Percentiles rank a stretch among this genome's conserved stretches.
Conservation (phyloP, 2,797 vertebrate genomes). For the Liparis tanakae region DNA sequence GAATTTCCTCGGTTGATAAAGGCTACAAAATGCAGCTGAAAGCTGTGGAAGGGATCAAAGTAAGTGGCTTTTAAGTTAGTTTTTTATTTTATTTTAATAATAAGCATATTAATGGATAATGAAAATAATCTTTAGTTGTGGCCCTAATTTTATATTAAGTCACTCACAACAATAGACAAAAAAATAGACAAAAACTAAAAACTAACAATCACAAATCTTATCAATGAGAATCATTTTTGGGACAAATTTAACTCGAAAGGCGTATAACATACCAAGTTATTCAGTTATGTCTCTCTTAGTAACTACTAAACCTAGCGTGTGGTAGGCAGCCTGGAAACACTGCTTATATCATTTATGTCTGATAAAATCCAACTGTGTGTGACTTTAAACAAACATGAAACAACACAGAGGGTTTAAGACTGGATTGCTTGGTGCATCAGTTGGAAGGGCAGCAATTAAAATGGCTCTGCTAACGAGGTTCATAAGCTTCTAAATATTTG, state of each 20-base stretch:
- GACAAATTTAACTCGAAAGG: background rate
- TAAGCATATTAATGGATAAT: background rate
- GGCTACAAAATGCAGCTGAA: background rate
- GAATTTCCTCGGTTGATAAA: background rate
- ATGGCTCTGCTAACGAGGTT: background rate
- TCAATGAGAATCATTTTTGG: background rate
- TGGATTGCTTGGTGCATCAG: slow-evolving; percentile 1
- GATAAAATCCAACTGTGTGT: background rate
- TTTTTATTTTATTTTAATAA: background rate
- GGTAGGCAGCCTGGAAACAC: background rate
- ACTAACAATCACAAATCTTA: background rate
- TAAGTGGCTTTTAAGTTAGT: background rate
- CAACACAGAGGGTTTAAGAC: background rate
- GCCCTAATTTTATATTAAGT: background rate
- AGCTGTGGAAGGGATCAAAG: background rate
- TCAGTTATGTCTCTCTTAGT: background rate
- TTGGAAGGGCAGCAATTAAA: background rate
- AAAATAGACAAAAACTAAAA: background rate
- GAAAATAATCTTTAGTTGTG: background rate
- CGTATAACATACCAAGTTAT: background rate
- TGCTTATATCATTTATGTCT: background rate
- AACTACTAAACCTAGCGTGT: background rate
- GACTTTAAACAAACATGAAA: background rate
- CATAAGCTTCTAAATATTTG: background rate
- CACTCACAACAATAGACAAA: too few relatives aligned